phyloP scores from a whole-genome alignment of 1,140 invertebrate genomes.

The Dolichoris vasculosae region DNA sequence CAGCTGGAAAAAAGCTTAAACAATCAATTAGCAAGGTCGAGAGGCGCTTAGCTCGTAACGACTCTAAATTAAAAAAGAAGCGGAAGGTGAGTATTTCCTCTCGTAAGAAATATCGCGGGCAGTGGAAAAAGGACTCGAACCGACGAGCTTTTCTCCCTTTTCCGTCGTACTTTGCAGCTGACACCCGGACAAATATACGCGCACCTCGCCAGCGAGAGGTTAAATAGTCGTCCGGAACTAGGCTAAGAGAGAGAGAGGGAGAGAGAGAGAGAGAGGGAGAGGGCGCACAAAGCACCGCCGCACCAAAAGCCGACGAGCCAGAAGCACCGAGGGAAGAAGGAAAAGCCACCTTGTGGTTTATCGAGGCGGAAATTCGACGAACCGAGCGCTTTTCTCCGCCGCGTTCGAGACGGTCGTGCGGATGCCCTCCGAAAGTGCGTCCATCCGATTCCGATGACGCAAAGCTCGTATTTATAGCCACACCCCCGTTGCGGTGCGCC shows the following conservation, averaged over 20 bases:
- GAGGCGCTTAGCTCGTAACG: background rate
- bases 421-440: background rate
- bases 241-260: slow-evolving; percentile 11
- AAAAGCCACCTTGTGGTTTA: slow-evolving; percentile 20
- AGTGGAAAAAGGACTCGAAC: background rate
- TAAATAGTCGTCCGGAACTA: slow-evolving; percentile 17
- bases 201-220: background rate
- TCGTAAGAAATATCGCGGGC: background rate
- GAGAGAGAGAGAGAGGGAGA: background rate
- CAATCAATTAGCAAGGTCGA: background rate
- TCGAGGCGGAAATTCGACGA: slow-evolving; percentile 43
- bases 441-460: background rate
- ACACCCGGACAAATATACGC: background rate
- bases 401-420: background rate
- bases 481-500: background rate
- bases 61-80: background rate
- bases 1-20: background rate
- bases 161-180: too few relatives aligned
- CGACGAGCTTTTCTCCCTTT: background rate
- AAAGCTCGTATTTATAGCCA: background rate
- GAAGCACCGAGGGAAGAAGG: background rate
- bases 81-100: background rate
- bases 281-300: background rate
- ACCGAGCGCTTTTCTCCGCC: background rate
- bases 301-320: background rate